Conservation (phyloP, 2,113 vertebrate species). For the Rhea americana region DNA sequence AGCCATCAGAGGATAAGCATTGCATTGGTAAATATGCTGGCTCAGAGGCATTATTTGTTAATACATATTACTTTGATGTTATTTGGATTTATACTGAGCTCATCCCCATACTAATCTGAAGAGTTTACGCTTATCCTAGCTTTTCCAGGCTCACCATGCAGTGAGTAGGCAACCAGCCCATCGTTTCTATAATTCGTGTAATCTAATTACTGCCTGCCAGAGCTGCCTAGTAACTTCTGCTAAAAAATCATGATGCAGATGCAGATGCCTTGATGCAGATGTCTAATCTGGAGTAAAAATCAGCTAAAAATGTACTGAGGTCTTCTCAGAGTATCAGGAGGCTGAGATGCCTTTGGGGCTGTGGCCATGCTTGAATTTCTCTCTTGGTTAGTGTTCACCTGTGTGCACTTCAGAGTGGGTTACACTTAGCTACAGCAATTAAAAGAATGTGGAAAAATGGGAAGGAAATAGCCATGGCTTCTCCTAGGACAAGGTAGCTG, state of each 20-base stretch:
- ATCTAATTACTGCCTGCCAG: constrained; percentile 58
- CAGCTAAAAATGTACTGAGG: not conserved
- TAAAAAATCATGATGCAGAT: not conserved
- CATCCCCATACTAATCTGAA: constrained; percentile 42
- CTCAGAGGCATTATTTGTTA: constrained; percentile 29
- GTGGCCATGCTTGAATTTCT: not conserved
- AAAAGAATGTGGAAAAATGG: not conserved
- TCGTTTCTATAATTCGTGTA: constrained; percentile 26
- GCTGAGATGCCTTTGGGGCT: not conserved
- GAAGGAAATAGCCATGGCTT: not conserved
- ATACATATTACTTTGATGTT: constrained; percentile 30
- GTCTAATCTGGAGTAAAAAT: not conserved
- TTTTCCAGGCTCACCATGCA: not conserved
- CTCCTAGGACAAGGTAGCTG: not conserved
- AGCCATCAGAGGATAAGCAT: not conserved
- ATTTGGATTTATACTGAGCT: constrained; percentile 50
- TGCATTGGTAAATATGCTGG: not conserved
- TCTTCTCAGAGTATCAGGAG: not conserved
- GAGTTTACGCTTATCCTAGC: constrained; percentile 30
- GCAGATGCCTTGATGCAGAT: not conserved
- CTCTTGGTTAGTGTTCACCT: not conserved
- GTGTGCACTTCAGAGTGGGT: not conserved
- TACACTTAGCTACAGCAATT: not conserved
- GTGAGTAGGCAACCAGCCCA: constrained; percentile 29
- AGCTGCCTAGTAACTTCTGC: not conserved